Percentiles rank a stretch among this genome's conserved stretches.
phyloP scores from a whole-genome alignment of 2,888 invertebrate genomes.

The Phalera bucephala region DNA sequence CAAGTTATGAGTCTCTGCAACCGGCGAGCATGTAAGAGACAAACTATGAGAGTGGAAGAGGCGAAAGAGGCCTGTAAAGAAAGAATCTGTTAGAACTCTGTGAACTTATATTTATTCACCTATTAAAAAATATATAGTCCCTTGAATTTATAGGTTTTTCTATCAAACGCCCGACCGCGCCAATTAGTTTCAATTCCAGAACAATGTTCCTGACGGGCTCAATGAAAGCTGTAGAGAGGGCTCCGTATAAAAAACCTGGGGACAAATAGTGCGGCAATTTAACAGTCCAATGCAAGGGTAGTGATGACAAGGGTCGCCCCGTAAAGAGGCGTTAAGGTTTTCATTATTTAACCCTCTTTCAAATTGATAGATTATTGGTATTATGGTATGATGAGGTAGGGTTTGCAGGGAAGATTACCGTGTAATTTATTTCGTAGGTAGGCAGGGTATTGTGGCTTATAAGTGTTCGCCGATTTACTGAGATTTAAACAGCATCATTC shows the following conservation, averaged over 20 bases:
- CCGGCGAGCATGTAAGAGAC: too few species aligned
- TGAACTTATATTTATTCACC: too few species aligned
- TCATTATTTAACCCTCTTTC: conserved; percentile 19
- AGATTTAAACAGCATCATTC: too few species aligned
- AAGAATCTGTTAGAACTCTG: too few species aligned
- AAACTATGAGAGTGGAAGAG: too few species aligned
- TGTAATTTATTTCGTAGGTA: too few species aligned
- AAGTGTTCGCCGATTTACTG: too few species aligned
- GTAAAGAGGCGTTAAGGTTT: conserved; percentile 27
- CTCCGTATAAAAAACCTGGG: neutral
- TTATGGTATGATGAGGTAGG: neutral
- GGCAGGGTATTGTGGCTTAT: too few species aligned
- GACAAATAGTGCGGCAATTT: conserved; percentile 29
- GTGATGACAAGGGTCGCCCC: conserved; percentile 28
- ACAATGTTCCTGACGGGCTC: neutral
- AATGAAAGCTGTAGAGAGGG: neutral
- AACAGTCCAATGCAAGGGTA: conserved; percentile 25
- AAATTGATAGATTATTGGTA: neutral
- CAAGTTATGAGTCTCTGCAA: too few species aligned
- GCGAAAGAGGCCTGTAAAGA: too few species aligned
- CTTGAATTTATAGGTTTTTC: too few species aligned
- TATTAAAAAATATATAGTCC: too few species aligned
- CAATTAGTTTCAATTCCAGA: conserved; percentile 1
- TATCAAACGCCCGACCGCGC: neutral
- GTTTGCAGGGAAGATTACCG: neutral